Conservation (phyloP, 2,888 invertebrate species). For the Adelphocoris suturalis region DNA sequence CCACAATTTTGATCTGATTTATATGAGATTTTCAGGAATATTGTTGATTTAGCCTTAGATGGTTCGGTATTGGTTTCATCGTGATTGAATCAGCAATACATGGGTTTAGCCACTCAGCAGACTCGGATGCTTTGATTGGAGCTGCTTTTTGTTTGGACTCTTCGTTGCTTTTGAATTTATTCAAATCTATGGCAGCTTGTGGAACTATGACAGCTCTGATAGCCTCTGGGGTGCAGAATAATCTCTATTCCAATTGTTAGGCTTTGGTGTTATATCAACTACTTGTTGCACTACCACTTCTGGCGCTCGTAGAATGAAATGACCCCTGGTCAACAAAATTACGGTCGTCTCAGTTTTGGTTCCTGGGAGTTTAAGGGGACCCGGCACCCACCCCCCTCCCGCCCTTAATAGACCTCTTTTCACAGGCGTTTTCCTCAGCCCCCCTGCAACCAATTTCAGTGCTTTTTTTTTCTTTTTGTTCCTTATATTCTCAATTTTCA, state of each 20-base stretch:
- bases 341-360: slow-evolving; percentile 53
- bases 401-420: too few relatives aligned
- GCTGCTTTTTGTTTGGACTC: slow-evolving; percentile 43
- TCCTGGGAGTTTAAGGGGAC: slow-evolving; percentile 63
- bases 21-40: too few relatives aligned
- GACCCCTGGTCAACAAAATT: slow-evolving; percentile 58
- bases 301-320: slow-evolving; percentile 67
- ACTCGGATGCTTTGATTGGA: slow-evolving; percentile 67
- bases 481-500: too few relatives aligned
- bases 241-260: slow-evolving; percentile 49
- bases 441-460: too few relatives aligned
- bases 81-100: too few relatives aligned
- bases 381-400: too few relatives aligned
- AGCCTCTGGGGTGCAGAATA: slow-evolving; percentile 47
- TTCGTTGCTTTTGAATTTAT: slow-evolving; percentile 58
- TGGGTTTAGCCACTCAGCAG: slow-evolving; percentile 70
- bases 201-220: slow-evolving; percentile 71
- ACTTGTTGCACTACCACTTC: slow-evolving; percentile 55
- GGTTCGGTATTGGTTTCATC: too few relatives aligned
- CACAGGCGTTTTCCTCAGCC: too few relatives aligned
- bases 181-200: slow-evolving; percentile 70
- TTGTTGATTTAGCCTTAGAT: too few relatives aligned
- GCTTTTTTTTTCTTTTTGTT: too few relatives aligned
- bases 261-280: slow-evolving; percentile 73
- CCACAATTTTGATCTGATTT: too few relatives aligned